Base-by-base conservation (phyloP, 1,140 invertebrate species). In the Helicoverpa armigera region DNA sequence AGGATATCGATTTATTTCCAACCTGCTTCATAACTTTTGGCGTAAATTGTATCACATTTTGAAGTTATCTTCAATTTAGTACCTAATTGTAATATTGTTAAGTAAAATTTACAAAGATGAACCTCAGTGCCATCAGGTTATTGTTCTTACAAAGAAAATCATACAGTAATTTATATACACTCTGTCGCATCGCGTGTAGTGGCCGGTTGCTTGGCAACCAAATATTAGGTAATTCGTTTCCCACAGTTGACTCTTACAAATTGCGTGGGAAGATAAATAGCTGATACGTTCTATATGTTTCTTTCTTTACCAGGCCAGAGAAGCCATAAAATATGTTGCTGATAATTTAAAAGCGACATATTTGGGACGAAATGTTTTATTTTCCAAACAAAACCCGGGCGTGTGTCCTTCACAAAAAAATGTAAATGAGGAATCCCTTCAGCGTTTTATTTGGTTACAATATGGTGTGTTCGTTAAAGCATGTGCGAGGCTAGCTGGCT, bases 211-310 rank as follows among this genome's bases (percentile, higher is more conserved):
- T 31, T 9, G 53, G 48, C 23, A 70, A 31, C 67, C 10, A 61
- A 75, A 61, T 48, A 75, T 75, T 60, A 50, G 23, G 73, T 75
- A 75, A 75, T 50, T 31, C 73, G 13, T 48, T 75, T 75, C 73
- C 73, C 73, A 75, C 73, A 29, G 73, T 61, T 75, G 73, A 75
- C 73, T 75, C 73, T 75, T 75, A 75, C 73, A 61, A 75, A 75
- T 75, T 60, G 18, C 58, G 73, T 75, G 73, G 58, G 73, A 75
- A 75, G 73, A 75, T 75, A 75, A 61, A 75, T 48, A 43, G 56
- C 73, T 61, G 73, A 75, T 75, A 75, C 9, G 53, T 75, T 48
- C 16, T 61, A 56, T 51, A 58, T 61, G 67, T 53, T 60, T 29
- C 18, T 53, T 69, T 69, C 67, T 70, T 70, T 53, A 10, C 50